These are phyloP conservation scores for Scaptomyza caliginosa DNA, from an alignment of 2,888 invertebrate species.

Conservation along the genomic window DNA sequence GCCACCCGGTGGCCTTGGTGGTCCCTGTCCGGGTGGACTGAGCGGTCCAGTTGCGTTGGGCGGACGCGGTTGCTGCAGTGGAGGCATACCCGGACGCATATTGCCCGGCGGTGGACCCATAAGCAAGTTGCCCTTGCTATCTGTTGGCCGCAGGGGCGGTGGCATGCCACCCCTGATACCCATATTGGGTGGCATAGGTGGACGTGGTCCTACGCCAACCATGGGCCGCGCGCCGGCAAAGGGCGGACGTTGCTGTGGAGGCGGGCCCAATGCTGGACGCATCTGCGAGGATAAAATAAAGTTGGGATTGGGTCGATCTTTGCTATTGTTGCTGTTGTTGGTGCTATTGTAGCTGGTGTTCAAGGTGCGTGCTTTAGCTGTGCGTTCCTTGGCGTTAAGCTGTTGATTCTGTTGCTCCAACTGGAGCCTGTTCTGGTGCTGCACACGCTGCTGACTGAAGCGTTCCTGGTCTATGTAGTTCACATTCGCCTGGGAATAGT, in stretches of 20 bases:
- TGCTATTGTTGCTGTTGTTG: conserved; percentile 13
- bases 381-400: not conserved
- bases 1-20: conserved; percentile 75
- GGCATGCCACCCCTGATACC: conserved; percentile 66
- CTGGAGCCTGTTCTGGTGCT: not conserved
- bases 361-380: conserved; percentile 51
- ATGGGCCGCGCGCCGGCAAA: conserved; percentile 72
- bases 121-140: conserved; percentile 84
- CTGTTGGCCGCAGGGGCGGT: conserved; percentile 83
- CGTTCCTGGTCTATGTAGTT: conserved; percentile 5
- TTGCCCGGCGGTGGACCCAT: conserved; percentile 73
- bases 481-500: conserved; percentile 11
- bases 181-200: conserved; percentile 79
- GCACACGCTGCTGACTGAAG: conserved; percentile 18
- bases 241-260: conserved; percentile 76
- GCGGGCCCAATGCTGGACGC: conserved; percentile 75
- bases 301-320: conserved; percentile 45
- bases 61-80: conserved; percentile 69
- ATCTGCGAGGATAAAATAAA: conserved; percentile 77
- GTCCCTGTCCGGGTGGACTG: conserved; percentile 81
- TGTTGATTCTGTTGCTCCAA: conserved; percentile 14
- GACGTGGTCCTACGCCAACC: conserved; percentile 77
- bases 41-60: conserved; percentile 68
- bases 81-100: conserved; percentile 65
- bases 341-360: conserved; percentile 30